A percentile compares a stretch with the other conserved stretches of the same genome.
These are phyloP conservation scores for Eristalis pertinax DNA, from an alignment of 2,888 invertebrate species.

Conservation along the genomic window DNA sequence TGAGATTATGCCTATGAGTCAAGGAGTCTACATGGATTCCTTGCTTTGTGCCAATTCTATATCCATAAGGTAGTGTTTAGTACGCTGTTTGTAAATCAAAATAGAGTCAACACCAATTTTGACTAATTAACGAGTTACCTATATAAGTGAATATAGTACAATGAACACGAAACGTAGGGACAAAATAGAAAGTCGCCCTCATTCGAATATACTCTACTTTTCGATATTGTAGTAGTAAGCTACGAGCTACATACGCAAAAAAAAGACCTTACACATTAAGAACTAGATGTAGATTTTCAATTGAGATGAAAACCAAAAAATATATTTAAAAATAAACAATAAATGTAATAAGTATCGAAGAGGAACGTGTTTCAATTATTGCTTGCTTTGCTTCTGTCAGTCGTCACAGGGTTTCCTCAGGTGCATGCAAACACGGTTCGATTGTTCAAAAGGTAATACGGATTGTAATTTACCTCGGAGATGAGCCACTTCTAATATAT, in stretches of 20 bases:
- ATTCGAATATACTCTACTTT: background rate
- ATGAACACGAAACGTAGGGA: background rate
- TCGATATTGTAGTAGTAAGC: background rate
- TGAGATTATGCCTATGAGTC: background rate
- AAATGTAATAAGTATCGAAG: background rate
- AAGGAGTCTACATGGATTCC: background rate
- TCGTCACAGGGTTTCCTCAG: background rate
- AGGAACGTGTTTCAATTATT: background rate
- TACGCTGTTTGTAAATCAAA: slow-evolving; percentile 3
- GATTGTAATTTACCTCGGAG: background rate
- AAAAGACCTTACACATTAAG: slow-evolving; percentile 35
- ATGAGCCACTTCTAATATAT: slow-evolving; percentile 39
- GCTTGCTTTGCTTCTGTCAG: background rate
- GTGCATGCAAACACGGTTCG: background rate
- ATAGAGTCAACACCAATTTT: slow-evolving; percentile 33
- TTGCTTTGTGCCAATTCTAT: slow-evolving; percentile 31
- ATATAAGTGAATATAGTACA: slow-evolving; percentile 22
- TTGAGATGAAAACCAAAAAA: slow-evolving; percentile 34
- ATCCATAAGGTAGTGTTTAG: slow-evolving; percentile 28
- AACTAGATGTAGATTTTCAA: slow-evolving; percentile 7
- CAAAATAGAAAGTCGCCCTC: background rate
- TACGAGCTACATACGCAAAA: background rate
- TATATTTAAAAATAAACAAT: background rate
- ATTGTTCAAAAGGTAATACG: slow-evolving; percentile 19
- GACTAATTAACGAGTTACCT: slow-evolving; percentile 4